Evolutionary conservation across 2,888 invertebrate species (phyloP).

Genomic region (Yponomeuta sedellus): DNA sequence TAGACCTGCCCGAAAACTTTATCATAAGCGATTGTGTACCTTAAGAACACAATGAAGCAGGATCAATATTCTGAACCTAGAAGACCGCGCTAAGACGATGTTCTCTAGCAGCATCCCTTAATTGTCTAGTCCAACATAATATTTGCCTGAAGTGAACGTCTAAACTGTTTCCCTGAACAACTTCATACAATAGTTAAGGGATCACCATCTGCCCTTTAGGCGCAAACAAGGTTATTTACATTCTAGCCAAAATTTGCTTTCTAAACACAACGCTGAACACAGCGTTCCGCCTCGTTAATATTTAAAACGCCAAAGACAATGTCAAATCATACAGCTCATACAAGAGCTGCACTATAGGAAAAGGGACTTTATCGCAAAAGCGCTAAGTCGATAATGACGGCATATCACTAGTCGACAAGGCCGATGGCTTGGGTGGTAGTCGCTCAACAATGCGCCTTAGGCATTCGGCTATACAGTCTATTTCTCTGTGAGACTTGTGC

Average conservation of each 20-base stretch:
- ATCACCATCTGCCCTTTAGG: not conserved
- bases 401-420: constrained; percentile 41
- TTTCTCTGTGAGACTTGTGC: constrained; percentile 28
- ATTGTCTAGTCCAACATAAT: too few species aligned
- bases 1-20: not conserved
- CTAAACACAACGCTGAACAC: constrained; percentile 22
- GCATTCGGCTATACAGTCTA: constrained; percentile 26
- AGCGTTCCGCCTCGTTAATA: constrained; percentile 30
- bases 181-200: too few species aligned
- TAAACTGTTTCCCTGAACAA: too few species aligned
- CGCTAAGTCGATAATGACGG: constrained; percentile 36
- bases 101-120: too few species aligned
- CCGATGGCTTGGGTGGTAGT: constrained; percentile 30
- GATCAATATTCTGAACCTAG: too few species aligned
- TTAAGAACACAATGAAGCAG: too few species aligned
- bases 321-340: constrained; percentile 32
- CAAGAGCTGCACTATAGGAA: constrained; percentile 27
- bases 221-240: not conserved
- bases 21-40: not conserved
- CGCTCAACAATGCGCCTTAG: constrained; percentile 40
- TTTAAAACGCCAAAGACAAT: constrained; percentile 30
- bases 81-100: too few species aligned
- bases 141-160: too few species aligned
- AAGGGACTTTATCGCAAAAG: constrained; percentile 34
- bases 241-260: constrained; percentile 17